Conservation (phyloP, 1,140 invertebrate species). For the Papilio glaucus region DNA sequence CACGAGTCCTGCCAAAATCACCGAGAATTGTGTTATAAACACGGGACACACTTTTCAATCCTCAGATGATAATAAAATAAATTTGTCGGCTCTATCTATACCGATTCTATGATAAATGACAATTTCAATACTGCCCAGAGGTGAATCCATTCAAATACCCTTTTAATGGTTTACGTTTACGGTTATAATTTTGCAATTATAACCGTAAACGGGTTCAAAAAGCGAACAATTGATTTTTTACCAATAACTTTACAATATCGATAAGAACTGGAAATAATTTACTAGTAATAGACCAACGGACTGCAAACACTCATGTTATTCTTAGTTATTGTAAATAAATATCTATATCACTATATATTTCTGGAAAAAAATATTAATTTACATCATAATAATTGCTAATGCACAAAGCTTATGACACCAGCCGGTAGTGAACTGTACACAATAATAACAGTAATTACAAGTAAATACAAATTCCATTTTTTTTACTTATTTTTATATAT, state of each 20-base stretch:
- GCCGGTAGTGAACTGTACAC: neutral
- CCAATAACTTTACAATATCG: neutral
- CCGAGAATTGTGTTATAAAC: neutral
- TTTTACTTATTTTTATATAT: constrained; percentile 18
- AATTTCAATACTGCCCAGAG: neutral
- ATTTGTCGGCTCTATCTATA: too few species aligned
- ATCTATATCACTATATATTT: constrained; percentile 2
- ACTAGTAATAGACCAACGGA: neutral
- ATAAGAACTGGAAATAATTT: neutral
- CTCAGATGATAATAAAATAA: too few species aligned
- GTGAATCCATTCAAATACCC: too few species aligned
- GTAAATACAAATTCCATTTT: constrained; percentile 15
- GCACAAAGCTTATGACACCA: neutral
- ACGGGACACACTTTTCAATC: too few species aligned
- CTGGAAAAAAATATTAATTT: constrained; percentile 8
- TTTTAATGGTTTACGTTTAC: too few species aligned
- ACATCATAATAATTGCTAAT: neutral
- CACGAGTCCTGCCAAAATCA: neutral
- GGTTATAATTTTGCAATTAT: neutral
- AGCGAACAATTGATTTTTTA: neutral
- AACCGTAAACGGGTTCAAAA: neutral
- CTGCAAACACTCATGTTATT: neutral
- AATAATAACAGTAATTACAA: constrained; percentile 8
- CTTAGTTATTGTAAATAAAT: neutral
- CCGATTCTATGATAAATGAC: too few species aligned